These are phyloP conservation scores for Nymphicus hollandicus DNA, from an alignment of 2,113 vertebrate species.

Conservation along the genomic window DNA sequence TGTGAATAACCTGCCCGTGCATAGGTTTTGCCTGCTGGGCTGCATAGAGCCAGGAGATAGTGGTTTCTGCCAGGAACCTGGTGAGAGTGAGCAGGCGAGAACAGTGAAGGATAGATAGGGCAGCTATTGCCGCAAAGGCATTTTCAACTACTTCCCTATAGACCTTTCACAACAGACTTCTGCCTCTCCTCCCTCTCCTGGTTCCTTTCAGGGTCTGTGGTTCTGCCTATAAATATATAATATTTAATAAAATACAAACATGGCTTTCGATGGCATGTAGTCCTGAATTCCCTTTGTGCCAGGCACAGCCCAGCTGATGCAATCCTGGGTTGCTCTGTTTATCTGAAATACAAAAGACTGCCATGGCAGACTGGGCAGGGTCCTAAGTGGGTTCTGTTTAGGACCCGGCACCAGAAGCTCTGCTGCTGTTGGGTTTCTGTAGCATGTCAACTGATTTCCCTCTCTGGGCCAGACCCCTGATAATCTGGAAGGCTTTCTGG, in stretches of 20 bases:
- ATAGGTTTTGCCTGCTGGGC: neutral
- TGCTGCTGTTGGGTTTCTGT: neutral
- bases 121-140: neutral
- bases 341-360: neutral
- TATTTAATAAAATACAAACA: neutral
- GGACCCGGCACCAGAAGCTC: neutral
- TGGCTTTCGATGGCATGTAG: neutral
- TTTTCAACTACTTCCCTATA: neutral
- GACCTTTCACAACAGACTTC: neutral
- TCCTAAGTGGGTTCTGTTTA: neutral
- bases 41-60: neutral
- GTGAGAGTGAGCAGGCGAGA: neutral
- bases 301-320: neutral
- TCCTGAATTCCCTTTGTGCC: neutral
- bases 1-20: neutral
- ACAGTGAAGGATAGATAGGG: neutral
- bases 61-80: neutral
- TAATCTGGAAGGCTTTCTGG: neutral
- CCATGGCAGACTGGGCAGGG: fast-evolving
- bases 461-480: neutral
- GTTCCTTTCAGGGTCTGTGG: neutral
- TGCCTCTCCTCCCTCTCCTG: neutral
- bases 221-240: neutral
- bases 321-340: neutral
- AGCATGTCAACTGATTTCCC: neutral